Percentiles rank a stretch among this genome's conserved stretches.
Evolutionary conservation across 2,797 vertebrate species (phyloP).

Genomic region (Eulemur albifrons): DNA sequence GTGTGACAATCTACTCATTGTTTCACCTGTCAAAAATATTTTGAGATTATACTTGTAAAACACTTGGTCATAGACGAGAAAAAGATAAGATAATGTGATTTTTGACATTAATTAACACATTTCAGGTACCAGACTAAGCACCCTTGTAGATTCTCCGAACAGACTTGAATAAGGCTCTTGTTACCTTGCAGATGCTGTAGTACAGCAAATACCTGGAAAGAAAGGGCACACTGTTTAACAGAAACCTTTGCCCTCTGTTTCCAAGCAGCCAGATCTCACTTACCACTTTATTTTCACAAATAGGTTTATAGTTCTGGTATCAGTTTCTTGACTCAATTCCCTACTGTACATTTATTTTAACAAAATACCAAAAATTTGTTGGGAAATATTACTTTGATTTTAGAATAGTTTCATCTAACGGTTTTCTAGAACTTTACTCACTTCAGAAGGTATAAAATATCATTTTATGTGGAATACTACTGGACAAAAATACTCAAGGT

Average conservation of each 20-base stretch:
- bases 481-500: no score
- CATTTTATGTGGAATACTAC: no score
- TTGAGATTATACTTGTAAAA: background rate
- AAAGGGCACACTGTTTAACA: background rate
- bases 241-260: conserved; percentile 43
- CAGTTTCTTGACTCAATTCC: background rate
- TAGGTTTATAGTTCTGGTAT: background rate
- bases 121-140: background rate
- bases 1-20: background rate
- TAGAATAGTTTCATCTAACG: background rate
- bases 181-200: background rate
- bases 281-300: background rate
- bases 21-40: background rate
- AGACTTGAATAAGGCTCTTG: background rate
- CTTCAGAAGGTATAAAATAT: no score
- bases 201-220: background rate
- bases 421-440: no score
- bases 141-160: background rate
- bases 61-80: background rate
- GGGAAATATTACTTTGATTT: background rate
- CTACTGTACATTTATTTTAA: background rate
- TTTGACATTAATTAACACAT: background rate
- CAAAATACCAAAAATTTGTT: background rate
- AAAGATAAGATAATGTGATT: background rate
- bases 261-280: conserved; percentile 5